Conservation (phyloP, 2,888 invertebrate species). For the Folsomia manolachei region DNA sequence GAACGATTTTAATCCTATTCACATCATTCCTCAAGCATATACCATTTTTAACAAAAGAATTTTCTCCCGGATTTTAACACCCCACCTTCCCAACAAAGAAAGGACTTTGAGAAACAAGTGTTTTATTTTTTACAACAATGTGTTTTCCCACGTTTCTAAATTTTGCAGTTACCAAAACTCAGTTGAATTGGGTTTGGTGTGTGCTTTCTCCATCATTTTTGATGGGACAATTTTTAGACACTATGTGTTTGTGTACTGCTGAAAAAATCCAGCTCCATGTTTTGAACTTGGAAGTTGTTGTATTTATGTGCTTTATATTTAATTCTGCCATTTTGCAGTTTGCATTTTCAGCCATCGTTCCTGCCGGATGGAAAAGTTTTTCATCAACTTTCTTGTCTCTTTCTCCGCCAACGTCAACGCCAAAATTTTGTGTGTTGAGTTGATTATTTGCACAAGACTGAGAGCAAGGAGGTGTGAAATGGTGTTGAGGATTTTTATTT, state of each 20-base stretch:
- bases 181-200: too few species aligned
- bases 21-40: background rate
- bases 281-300: background rate
- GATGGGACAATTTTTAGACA: too few species aligned
- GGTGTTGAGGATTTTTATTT: background rate
- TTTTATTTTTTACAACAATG: background rate
- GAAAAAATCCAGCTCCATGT: too few species aligned
- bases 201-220: too few species aligned
- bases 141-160: slow-evolving; percentile 3
- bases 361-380: background rate
- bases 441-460: background rate
- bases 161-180: background rate
- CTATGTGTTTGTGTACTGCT: too few species aligned
- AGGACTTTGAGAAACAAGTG: too few species aligned
- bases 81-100: too few species aligned
- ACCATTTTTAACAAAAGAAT: background rate
- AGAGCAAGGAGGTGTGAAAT: slow-evolving; percentile 13
- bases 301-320: too few species aligned
- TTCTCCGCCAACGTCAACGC: background rate
- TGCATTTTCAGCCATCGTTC: too few species aligned
- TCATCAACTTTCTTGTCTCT: background rate
- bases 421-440: background rate
- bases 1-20: too few species aligned
- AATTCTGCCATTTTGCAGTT: background rate
- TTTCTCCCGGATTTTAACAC: background rate